A percentile compares a stretch with the other conserved stretches of the same genome.
These are phyloP conservation scores for Meleagris gallopavo DNA, from an alignment of 2,113 vertebrate genomes.

Conservation along the genomic window DNA sequence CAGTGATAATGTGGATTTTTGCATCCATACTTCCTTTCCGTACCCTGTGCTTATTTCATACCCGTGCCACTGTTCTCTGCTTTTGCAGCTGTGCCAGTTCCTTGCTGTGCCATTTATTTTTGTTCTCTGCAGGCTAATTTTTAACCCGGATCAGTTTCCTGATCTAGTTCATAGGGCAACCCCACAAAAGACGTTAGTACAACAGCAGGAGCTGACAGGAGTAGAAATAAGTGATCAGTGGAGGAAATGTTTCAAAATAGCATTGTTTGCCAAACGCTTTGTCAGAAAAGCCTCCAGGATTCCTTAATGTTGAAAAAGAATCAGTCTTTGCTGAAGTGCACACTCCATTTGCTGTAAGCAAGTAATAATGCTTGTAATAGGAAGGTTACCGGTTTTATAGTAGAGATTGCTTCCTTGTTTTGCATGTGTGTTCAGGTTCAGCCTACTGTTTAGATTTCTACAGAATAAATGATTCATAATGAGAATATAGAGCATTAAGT, in stretches of 20 bases:
- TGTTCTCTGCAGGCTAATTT: conserved; percentile 29
- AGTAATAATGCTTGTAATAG: neutral
- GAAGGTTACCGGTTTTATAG: neutral
- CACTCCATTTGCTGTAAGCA: neutral
- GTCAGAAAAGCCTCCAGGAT: conserved; percentile 55
- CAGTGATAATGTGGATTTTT: conserved; percentile 5
- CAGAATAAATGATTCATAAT: neutral
- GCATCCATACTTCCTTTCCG: neutral
- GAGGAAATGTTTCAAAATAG: conserved; percentile 63
- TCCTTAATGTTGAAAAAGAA: conserved; percentile 54
- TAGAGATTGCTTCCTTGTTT: neutral
- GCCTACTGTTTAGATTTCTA: neutral
- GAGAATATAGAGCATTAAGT: neutral
- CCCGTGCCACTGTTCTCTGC: neutral
- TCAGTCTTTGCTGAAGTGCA: conserved; percentile 27
- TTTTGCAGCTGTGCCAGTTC: conserved; percentile 16
- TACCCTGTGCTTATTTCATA: neutral
- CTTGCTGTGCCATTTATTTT: neutral
- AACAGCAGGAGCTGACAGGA: conserved; percentile 48
- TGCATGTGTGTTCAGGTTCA: neutral
- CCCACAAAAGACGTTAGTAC: conserved; percentile 28
- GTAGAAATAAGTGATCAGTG: conserved; percentile 58
- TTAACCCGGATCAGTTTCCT: conserved; percentile 59
- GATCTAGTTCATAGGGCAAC: conserved; percentile 44
- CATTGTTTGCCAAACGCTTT: conserved; percentile 60